A percentile compares a stretch with the other conserved stretches of the same genome.
Conservation (phyloP, 2,888 invertebrate species). For the Ganaspis brasiliensis region DNA sequence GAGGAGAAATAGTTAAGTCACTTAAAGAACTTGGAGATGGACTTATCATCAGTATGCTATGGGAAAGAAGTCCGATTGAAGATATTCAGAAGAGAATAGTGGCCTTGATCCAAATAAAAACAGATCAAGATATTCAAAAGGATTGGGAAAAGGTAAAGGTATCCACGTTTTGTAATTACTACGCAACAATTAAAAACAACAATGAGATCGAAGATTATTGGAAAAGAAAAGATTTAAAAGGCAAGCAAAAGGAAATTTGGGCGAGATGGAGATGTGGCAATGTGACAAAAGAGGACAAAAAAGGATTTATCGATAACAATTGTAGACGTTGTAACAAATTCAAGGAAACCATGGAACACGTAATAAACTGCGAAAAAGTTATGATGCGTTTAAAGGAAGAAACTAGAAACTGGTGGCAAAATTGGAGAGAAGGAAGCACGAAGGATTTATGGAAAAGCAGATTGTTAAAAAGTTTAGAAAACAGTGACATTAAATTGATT, state of each 20-base stretch:
- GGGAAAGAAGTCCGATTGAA: not conserved
- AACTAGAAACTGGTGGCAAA: too few relatives aligned
- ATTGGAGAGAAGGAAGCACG: too few relatives aligned
- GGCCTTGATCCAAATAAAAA: not conserved
- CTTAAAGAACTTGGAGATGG: slow-evolving; percentile 25
- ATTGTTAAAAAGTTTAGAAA: too few relatives aligned
- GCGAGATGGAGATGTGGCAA: too few relatives aligned
- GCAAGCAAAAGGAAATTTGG: not conserved
- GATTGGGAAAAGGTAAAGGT: slow-evolving; percentile 40
- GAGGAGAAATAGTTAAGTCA: not conserved
- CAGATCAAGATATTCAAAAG: slow-evolving; percentile 23
- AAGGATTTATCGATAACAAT: too few relatives aligned
- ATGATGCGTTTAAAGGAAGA: too few relatives aligned
- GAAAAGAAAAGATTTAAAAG: not conserved
- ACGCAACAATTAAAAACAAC: not conserved
- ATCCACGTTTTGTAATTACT: not conserved
- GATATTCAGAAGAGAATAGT: not conserved
- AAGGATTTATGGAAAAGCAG: too few relatives aligned
- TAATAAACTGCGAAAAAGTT: too few relatives aligned
- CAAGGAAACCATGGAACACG: too few relatives aligned
- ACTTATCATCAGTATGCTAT: not conserved
- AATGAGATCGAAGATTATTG: not conserved
- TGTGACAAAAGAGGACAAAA: too few relatives aligned
- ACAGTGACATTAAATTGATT: too few relatives aligned
- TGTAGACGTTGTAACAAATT: too few relatives aligned